A percentile compares a stretch with the other conserved stretches of the same genome.
These are phyloP conservation scores for Crenichthys baileyi DNA, from an alignment of 2,797 vertebrate genomes.

Conservation along the genomic window DNA sequence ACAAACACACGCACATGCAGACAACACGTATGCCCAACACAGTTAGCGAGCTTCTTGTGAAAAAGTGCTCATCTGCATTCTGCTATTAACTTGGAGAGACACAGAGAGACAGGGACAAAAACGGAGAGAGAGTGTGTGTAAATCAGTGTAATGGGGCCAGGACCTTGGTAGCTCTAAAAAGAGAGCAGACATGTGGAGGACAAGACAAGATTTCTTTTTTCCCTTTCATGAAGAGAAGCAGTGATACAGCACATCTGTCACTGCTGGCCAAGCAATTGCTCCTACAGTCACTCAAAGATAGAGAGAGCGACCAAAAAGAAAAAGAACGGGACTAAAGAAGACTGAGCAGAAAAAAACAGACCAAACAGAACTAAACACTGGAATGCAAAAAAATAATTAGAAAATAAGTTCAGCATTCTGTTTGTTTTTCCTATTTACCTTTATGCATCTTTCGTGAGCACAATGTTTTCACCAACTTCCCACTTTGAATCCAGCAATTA, in stretches of 20 bases:
- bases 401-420: not conserved
- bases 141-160: slow-evolving; percentile 99
- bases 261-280: slow-evolving; percentile 88
- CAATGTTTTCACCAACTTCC: not conserved
- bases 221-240: slow-evolving; percentile 87
- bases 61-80: slow-evolving; percentile 82
- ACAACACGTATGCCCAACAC: slow-evolving; percentile 78
- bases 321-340: slow-evolving; percentile 37
- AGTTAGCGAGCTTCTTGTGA: slow-evolving; percentile 70
- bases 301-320: slow-evolving; percentile 42
- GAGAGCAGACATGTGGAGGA: slow-evolving; percentile 93
- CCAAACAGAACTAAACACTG: slow-evolving; percentile 17
- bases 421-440: not conserved
- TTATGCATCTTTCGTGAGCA: not conserved
- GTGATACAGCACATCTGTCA: slow-evolving; percentile 97
- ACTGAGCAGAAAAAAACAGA: slow-evolving; percentile 36
- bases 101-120: slow-evolving; percentile 64
- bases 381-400: not conserved
- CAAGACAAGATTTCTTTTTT: slow-evolving; percentile 94
- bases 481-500: not conserved
- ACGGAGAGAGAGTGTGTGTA: slow-evolving; percentile 88
- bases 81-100: slow-evolving; percentile 78
- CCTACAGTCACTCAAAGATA: slow-evolving; percentile 54
- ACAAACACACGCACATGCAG: slow-evolving; percentile 27
- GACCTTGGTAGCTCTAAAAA: slow-evolving; percentile 96